Evolutionary conservation across 2,888 invertebrate species (phyloP).

Genomic region (Nemurella pictetii): DNA sequence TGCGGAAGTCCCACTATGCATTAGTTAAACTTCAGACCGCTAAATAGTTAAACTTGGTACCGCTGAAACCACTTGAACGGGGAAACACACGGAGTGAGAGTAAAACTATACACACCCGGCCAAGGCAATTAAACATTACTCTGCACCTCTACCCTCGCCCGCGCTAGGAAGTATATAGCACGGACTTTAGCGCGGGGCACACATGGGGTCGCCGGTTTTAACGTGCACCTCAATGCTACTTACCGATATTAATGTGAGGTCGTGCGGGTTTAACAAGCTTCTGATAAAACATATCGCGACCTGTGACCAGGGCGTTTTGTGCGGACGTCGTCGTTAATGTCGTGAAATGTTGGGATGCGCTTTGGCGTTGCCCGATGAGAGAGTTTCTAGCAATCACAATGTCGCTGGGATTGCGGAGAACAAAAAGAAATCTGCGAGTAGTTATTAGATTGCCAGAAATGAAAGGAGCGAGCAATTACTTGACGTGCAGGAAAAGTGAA

Average conservation of each 20-base stretch:
- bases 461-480: no score
- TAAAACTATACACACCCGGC: background rate
- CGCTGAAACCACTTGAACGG: background rate
- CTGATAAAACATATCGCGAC: background rate
- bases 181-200: background rate
- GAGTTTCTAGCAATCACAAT: background rate
- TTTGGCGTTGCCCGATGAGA: no score
- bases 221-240: background rate
- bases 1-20: background rate
- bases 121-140: background rate
- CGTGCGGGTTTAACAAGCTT: background rate
- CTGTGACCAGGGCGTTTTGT: background rate
- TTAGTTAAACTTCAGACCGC: background rate
- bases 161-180: no score
- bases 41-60: background rate
- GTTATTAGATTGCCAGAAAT: background rate
- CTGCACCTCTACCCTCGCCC: background rate
- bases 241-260: background rate
- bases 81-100: background rate
- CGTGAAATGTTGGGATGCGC: background rate
- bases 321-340: background rate
- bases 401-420: no score
- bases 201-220: background rate
- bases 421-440: no score
- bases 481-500: no score